Conservation (phyloP, 2,888 invertebrate genomes). For the Slavum lentiscoides region DNA sequence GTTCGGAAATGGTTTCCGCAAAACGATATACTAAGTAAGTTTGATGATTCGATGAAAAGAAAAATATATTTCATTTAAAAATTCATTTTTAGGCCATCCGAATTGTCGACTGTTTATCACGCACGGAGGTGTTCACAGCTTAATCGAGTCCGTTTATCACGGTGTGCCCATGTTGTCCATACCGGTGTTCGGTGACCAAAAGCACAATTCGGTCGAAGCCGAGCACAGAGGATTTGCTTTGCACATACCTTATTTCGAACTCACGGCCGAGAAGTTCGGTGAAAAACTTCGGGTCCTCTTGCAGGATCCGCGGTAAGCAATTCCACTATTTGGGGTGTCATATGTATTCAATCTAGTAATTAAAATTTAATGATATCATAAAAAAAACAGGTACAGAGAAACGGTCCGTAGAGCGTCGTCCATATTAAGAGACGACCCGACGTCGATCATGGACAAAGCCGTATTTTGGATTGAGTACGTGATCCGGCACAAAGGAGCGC, state of each 20-base stretch:
- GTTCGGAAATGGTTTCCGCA: slow-evolving; percentile 51
- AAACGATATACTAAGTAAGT: slow-evolving; percentile 45
- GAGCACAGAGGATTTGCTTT: slow-evolving; percentile 23
- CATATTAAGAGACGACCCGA: slow-evolving; percentile 29
- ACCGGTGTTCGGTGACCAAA: slow-evolving; percentile 47
- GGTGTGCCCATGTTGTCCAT: slow-evolving; percentile 43
- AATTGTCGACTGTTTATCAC: slow-evolving; percentile 51
- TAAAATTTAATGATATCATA: too few species aligned
- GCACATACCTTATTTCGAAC: slow-evolving; percentile 26
- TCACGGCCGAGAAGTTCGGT: slow-evolving; percentile 15
- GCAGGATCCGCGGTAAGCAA: slow-evolving; percentile 11
- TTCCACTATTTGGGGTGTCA: too few species aligned
- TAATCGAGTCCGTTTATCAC: slow-evolving; percentile 46
- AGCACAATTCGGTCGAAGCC: slow-evolving; percentile 43
- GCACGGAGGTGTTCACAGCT: slow-evolving; percentile 44
- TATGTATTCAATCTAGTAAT: too few species aligned
- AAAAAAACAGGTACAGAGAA: slow-evolving; percentile 4
- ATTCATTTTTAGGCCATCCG: slow-evolving; percentile 37
- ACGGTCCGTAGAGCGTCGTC: neutral
- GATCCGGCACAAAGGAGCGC: slow-evolving; percentile 36
- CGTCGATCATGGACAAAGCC: slow-evolving; percentile 20
- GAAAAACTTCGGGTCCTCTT: slow-evolving; percentile 1
- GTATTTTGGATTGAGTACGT: slow-evolving; percentile 50
- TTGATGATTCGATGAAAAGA: too few species aligned
- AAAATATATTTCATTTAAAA: too few species aligned